Base-by-base conservation (phyloP, 2,797 vertebrate species). In the Anolis apletophallus region DNA sequence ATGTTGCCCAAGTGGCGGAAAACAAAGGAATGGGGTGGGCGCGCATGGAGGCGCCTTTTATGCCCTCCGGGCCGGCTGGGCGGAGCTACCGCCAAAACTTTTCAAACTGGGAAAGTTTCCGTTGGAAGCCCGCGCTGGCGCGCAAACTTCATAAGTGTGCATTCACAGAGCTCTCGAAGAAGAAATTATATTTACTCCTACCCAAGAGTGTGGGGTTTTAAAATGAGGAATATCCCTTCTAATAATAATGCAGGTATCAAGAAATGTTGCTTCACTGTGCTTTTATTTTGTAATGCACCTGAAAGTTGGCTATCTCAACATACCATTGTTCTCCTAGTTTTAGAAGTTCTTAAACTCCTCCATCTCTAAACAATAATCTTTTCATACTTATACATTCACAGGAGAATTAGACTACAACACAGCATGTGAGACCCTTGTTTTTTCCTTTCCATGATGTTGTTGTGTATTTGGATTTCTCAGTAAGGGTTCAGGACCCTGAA, bases 391-490 rank as follows among this genome's bases (percentile, higher is more conserved):
- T 57, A 57, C 5, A 9, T n/a, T 78, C 3, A 11, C 29, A 14
- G 23, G 34, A 68, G 36, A 12, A 50, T 46, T n/a, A 71, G 52
- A 55, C 21, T 9, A 29, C 54, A 81, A 17, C 8, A 40, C 40
- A 17, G 4, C 9, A 80, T 55, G 52, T 19, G 29, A 73, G 4
- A 46, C 21, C 26, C 64, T 73, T 17, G 3, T 50, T 61, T 54
- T 71, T 32, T 10, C 29, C 12, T 34, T 55, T 36, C 29, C 50
- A 29, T n/a, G 1, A 3, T 46, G 26, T 68, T 10, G 61, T 21
- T 80, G 57, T 2, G 13, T 79, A n/a, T 57, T 36, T 81, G 40
- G 11, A 54, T 81, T 85, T 64, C 74, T 82, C 83, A 29, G 73
- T 46, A 79, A 1, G 54, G 29, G 57, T 46, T 40, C 32, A n/a